A percentile compares a stretch with the other conserved stretches of the same genome.
Conservation (phyloP, 2,888 invertebrate species). For the Clepsis dumicolana region DNA sequence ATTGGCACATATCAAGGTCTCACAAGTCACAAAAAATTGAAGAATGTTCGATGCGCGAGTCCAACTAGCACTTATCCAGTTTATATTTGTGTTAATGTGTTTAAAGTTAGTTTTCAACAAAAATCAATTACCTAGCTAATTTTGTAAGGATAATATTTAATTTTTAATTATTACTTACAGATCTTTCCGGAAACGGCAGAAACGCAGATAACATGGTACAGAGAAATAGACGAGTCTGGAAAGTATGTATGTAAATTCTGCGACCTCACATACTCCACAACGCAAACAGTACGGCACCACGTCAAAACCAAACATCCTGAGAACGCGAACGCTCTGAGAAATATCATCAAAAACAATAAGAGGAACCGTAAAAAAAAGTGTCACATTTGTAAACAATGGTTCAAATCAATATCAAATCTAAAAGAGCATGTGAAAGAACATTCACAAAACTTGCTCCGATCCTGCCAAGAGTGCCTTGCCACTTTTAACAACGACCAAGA, state of each 20-base stretch:
- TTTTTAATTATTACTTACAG: constrained; percentile 43
- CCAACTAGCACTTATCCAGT: too few relatives aligned
- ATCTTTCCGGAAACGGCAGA: constrained; percentile 19
- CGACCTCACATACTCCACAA: constrained; percentile 53
- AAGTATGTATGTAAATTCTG: constrained; percentile 58
- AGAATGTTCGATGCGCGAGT: too few relatives aligned
- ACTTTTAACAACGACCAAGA: constrained; percentile 47
- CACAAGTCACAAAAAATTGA: too few relatives aligned
- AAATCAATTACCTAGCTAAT: too few relatives aligned
- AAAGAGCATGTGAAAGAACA: constrained; percentile 48
- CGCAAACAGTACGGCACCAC: constrained; percentile 54
- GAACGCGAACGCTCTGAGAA: constrained; percentile 47
- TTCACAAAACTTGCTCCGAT: constrained; percentile 46
- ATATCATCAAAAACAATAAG: constrained; percentile 46
- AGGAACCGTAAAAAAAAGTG: constrained; percentile 52
- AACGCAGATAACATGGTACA: constrained; percentile 48
- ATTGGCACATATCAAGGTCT: too few relatives aligned
- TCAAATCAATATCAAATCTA: constrained; percentile 47
- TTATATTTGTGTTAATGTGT: too few relatives aligned
- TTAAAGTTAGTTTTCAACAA: too few relatives aligned
- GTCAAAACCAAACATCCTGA: constrained; percentile 53
- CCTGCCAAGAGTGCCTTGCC: constrained; percentile 53
- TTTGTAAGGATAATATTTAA: background rate
- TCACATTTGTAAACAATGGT: constrained; percentile 53
- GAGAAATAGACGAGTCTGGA: constrained; percentile 49